Conservation (phyloP, 2,113 vertebrate genomes). For the Furnarius figulus region DNA sequence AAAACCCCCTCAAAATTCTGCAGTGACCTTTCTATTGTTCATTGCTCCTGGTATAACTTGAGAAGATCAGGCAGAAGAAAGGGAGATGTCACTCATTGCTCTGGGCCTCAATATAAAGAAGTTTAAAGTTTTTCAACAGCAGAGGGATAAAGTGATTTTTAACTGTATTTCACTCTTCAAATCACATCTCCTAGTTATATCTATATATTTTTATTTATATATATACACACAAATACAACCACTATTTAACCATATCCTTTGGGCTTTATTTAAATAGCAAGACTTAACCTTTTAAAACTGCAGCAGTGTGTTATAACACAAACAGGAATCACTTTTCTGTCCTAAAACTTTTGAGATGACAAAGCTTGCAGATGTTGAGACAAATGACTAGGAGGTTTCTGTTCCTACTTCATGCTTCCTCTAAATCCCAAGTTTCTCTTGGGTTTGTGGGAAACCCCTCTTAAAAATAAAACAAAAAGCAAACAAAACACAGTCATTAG, state of each 20-base stretch:
- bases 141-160: background rate
- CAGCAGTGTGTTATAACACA: background rate
- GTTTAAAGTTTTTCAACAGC: background rate
- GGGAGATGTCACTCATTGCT: background rate
- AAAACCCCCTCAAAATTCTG: background rate
- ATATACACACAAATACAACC: background rate
- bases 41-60: background rate
- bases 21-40: background rate
- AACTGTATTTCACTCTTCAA: background rate
- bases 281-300: background rate
- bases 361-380: background rate
- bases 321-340: background rate
- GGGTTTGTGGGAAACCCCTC: background rate
- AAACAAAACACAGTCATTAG: background rate
- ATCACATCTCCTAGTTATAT: background rate
- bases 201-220: background rate
- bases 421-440: background rate
- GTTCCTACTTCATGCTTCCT: background rate
- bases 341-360: background rate
- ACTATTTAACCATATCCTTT: background rate
- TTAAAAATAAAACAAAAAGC: background rate
- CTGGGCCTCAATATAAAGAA: background rate
- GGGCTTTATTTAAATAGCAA: background rate
- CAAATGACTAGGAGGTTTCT: background rate
- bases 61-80: background rate